Evolutionary conservation across 2,888 invertebrate species (phyloP).

Genomic region (Cataglyphis albicans): DNA sequence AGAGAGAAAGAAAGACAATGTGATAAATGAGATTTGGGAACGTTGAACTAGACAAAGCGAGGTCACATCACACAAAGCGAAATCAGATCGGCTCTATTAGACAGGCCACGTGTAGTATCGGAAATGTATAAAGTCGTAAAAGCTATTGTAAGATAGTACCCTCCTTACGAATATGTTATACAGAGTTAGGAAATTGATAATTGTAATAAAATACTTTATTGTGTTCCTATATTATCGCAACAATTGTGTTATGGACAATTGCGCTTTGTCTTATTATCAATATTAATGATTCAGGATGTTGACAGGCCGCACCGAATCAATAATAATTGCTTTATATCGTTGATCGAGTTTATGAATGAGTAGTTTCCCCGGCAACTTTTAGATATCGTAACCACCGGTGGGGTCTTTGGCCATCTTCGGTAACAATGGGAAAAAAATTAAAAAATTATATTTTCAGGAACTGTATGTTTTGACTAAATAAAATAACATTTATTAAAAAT

Average conservation of each 20-base stretch:
- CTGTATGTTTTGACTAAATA: neutral
- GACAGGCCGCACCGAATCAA: neutral
- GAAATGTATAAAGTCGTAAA: neutral
- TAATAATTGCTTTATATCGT: slow-evolving; percentile 13
- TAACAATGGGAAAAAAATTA: slow-evolving; percentile 18
- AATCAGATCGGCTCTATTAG: neutral
- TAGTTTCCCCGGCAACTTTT: slow-evolving; percentile 24
- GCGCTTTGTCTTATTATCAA: slow-evolving; percentile 51
- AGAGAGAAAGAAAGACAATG: slow-evolving; percentile 22
- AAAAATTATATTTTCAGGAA: slow-evolving; percentile 63
- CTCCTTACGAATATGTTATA: neutral
- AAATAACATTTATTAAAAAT: slow-evolving; percentile 1
- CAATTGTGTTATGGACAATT: neutral
- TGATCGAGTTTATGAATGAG: slow-evolving; percentile 26
- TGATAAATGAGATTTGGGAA: slow-evolving; percentile 28
- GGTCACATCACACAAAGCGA: neutral
- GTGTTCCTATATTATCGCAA: slow-evolving; percentile 9
- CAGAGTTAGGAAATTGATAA: slow-evolving; percentile 30
- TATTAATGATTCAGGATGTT: slow-evolving; percentile 7
- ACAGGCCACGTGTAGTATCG: neutral
- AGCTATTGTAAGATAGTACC: neutral
- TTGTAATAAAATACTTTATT: slow-evolving; percentile 32
- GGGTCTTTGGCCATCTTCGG: slow-evolving; percentile 3
- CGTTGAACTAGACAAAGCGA: slow-evolving; percentile 32
- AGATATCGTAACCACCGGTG: slow-evolving; percentile 26